phyloP scores from a whole-genome alignment of 2,888 invertebrate species.

The Exocentrus adspersus region DNA sequence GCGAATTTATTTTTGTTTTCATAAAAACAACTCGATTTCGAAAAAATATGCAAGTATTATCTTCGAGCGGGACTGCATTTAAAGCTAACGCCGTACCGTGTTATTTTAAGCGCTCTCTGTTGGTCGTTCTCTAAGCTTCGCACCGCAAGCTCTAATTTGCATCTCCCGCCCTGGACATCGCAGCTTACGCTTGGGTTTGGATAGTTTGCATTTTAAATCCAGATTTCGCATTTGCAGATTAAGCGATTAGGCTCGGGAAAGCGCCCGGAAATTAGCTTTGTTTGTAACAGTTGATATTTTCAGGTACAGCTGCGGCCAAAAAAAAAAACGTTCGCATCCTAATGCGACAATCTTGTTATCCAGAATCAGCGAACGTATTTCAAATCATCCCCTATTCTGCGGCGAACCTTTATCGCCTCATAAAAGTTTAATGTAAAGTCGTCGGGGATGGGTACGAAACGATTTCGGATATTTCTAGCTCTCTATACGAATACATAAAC shows the following conservation, averaged over 20 bases:
- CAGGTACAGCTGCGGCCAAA: too few species aligned
- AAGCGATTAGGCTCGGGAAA: neutral
- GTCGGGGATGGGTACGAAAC: neutral
- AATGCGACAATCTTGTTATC: too few species aligned
- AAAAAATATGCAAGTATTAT: too few species aligned
- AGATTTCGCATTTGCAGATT: neutral
- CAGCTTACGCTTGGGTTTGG: neutral
- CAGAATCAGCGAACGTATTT: neutral
- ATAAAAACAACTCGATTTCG: too few species aligned
- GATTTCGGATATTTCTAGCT: neutral
- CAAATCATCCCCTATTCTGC: neutral
- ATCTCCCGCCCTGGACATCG: neutral
- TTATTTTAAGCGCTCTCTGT: neutral
- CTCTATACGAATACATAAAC: neutral
- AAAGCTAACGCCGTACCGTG: neutral
- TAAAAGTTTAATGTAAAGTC: neutral
- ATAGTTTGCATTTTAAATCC: constrained; percentile 1
- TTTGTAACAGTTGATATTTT: neutral
- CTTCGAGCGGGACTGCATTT: too few species aligned
- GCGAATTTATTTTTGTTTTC: too few species aligned
- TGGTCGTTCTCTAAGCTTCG: neutral
- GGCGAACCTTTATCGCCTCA: neutral
- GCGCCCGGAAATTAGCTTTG: neutral
- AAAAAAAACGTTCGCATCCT: too few species aligned
- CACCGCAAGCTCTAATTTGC: neutral